Base-by-base conservation (phyloP, 2,797 vertebrate species). In the Eutrigla gurnardus region DNA sequence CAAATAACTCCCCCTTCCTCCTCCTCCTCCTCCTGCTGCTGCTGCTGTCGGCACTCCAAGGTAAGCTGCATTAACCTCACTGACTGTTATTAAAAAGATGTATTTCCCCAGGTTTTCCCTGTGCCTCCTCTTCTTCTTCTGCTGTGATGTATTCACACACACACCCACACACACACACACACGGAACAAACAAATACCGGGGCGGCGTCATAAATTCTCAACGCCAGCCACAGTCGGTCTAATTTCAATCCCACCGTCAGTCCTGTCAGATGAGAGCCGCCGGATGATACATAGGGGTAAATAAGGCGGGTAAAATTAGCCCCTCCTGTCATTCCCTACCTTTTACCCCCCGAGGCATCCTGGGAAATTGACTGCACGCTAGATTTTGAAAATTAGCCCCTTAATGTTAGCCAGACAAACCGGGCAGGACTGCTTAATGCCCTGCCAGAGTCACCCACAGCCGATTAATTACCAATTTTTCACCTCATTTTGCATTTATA, bases 371-470 rank as follows among this genome's bases (percentile, higher is more conserved):
- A 99, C 97, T 98, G 96, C 96, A 97, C 93, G 96, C 96, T 97
- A 96, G 96, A 98, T 98, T 98, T 97, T 97, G 95, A 97, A 99
- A 98, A 98, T 98, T 97, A 99, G 96, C 96, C 96, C 94, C 92
- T 97, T 98, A 98, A 99, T 97, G 97, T 97, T 96, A 95, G 94
- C 94, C 96, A 97, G 97, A 96, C 96, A 97, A 96, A 95, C 95
- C 95, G 94, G 82, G 86, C 70, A 73, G 76, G 80, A 46, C 73
- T 4, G 35, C 80, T 80, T 95, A 97, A 95, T 96, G 95, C 96
- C 94, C 95, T 89, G 93, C 78, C 93, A 92, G 94, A 96, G 96
- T 96, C 96, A 96, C 95, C 95, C 95, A 91, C 95, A 74, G 94
- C 95, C 94, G 95, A 98, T 97, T 96, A 96, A 98, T 98, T 96